Base-by-base conservation (phyloP, 2,797 vertebrate genomes). In the Acestrorhynchus altus region DNA sequence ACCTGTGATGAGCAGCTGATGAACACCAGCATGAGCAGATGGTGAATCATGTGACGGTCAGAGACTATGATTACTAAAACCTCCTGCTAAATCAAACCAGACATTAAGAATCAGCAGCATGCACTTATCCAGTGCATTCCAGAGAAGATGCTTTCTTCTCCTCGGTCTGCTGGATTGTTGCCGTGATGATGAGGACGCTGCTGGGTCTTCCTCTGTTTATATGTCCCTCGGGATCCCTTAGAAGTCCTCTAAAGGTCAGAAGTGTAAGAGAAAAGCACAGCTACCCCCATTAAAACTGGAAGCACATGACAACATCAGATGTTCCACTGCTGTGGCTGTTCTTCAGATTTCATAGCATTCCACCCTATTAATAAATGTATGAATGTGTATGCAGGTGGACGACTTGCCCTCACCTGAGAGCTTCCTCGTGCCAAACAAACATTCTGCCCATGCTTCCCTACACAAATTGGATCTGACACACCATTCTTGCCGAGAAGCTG, bases 351-450 rank as follows among this genome's bases (percentile, higher is more conserved):
- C 39, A 24, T 16, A 61, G 18, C 18, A 46, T 65, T 40, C 22
- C 28, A 47, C 20, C 42, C 42, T 40, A 28, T 67, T 20, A 26
- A 67, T 49, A 28, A 47, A 66, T 44, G 59, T 10, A 61, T 61
- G 59, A 35, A n/a, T 61, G 59, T 39, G 59, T 39, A n/a, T 61
- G 59, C 31, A 39, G 28, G 54, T 24, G 24, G 24, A 26, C 16
- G 24, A 13, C 12, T 12, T 26, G 42, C n/a, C 4, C 63, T 18
- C 39, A 22, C n/a, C 15, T 10, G 22, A 57, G 56, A 16, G 26
- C 26, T 59, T 31, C 56, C 26, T 26, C 26, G 13, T 31, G 51
- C 8, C 51, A 54, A 54, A 24, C 56, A 26, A 59, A 15, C 12
- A 31, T 59, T 18, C 56, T 59, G 13, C 56, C 26, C 15, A 12